These are phyloP conservation scores for Rachycentron canadum DNA, from an alignment of 2,797 vertebrate species.

Conservation along the genomic window DNA sequence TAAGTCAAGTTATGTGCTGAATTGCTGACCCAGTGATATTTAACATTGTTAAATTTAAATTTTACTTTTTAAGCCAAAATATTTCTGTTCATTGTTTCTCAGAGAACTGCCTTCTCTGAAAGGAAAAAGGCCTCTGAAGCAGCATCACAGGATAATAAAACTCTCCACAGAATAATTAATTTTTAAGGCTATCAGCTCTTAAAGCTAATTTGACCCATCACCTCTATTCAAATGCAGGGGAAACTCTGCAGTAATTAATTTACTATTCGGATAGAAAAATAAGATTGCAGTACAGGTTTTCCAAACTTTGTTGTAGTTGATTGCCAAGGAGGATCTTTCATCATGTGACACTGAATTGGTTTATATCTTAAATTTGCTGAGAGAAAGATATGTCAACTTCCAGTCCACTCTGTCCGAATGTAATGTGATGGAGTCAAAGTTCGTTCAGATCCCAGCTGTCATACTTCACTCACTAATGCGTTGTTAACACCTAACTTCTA, in stretches of 20 bases:
- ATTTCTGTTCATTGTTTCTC: slow-evolving; percentile 11
- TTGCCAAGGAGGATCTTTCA: neutral
- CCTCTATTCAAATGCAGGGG: slow-evolving; percentile 4
- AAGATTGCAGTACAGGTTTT: neutral
- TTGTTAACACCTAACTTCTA: neutral
- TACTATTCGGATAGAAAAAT: neutral
- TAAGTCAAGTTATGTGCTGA: neutral
- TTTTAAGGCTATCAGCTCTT: slow-evolving; percentile 7
- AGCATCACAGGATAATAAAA: slow-evolving; percentile 17
- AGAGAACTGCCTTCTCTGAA: neutral
- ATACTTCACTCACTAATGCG: neutral
- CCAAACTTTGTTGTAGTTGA: neutral
- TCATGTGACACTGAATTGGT: neutral
- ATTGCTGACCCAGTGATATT: neutral
- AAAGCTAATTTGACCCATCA: slow-evolving; percentile 16
- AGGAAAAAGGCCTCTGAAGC: slow-evolving; percentile 3
- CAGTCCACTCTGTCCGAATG: neutral
- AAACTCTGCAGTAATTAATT: slow-evolving; percentile 11
- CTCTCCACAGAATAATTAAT: slow-evolving; percentile 20
- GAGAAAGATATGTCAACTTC: neutral
- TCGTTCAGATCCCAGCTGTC: neutral
- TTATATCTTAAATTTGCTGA: neutral
- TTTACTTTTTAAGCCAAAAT: neutral
- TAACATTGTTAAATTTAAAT: neutral
- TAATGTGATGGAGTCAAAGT: slow-evolving; percentile 11